Percentiles rank a stretch among this genome's conserved stretches.
Evolutionary conservation across 2,888 invertebrate species (phyloP).

Genomic region (Callyntrura sp.): DNA sequence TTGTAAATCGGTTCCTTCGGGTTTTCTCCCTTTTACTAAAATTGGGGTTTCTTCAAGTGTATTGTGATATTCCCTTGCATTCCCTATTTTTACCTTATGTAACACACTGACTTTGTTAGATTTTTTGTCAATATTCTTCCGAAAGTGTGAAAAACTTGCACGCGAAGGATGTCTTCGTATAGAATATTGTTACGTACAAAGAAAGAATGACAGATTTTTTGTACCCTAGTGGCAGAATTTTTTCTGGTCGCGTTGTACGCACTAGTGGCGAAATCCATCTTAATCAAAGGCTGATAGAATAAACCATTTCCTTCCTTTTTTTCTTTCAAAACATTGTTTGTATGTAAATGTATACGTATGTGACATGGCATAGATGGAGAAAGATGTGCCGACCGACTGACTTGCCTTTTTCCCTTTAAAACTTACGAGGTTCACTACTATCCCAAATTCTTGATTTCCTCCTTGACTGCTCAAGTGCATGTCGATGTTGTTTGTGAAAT

Average conservation of each 20-base stretch:
- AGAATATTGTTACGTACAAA: not conserved
- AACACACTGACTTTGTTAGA: slow-evolving; percentile 74
- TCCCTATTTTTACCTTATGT: slow-evolving; percentile 36
- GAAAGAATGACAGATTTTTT: slow-evolving; percentile 26
- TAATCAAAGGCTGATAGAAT: slow-evolving; percentile 71
- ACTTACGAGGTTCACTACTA: slow-evolving; percentile 8
- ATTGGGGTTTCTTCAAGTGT: slow-evolving; percentile 14
- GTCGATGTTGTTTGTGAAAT: slow-evolving; percentile 64
- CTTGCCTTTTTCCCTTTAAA: not conserved
- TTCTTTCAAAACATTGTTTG: slow-evolving; percentile 54
- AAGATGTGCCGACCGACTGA: not conserved
- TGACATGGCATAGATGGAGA: not conserved
- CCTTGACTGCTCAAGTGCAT: slow-evolving; percentile 72
- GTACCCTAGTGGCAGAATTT: slow-evolving; percentile 75
- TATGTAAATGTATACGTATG: slow-evolving; percentile 13
- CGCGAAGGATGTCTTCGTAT: slow-evolving; percentile 17
- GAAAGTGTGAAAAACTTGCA: slow-evolving; percentile 3
- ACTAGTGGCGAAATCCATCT: slow-evolving; percentile 77
- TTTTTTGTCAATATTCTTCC: slow-evolving; percentile 45
- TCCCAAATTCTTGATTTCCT: slow-evolving; percentile 63
- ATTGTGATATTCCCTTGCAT: slow-evolving; percentile 15
- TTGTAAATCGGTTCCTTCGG: slow-evolving; percentile 79
- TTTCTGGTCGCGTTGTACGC: slow-evolving; percentile 59
- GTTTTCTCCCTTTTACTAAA: slow-evolving; percentile 42
- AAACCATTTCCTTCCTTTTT: slow-evolving; percentile 64